Conservation (phyloP, 2,888 invertebrate species). For the Mongoloraphidia duomilia region DNA sequence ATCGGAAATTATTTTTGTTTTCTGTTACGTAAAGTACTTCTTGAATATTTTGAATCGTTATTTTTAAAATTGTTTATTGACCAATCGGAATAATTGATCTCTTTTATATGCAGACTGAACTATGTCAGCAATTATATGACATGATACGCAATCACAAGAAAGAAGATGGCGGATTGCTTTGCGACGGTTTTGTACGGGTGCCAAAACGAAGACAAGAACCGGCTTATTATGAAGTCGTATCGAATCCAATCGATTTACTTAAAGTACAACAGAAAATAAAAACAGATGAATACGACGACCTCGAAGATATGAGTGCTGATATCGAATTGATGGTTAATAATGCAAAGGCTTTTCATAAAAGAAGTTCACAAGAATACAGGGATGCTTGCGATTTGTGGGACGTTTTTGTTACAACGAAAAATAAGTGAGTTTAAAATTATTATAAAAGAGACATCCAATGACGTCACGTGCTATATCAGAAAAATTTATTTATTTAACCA, state of each 20-base stretch:
- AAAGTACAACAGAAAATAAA: conserved; percentile 93
- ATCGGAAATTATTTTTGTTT: too few species aligned
- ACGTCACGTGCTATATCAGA: too few species aligned
- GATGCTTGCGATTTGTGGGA: conserved; percentile 86
- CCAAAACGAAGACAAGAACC: conserved; percentile 89
- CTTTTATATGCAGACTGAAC: conserved; percentile 47
- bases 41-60: too few species aligned
- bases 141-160: conserved; percentile 80
- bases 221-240: conserved; percentile 81
- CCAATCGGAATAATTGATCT: not conserved
- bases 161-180: conserved; percentile 78
- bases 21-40: too few species aligned
- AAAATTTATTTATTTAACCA: too few species aligned
- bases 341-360: conserved; percentile 90
- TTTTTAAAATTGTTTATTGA: too few species aligned
- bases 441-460: too few species aligned
- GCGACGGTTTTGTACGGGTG: conserved; percentile 88
- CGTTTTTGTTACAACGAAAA: conserved; percentile 51
- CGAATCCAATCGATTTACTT: conserved; percentile 87
- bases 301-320: conserved; percentile 82
- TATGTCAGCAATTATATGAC: conserved; percentile 87
- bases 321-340: conserved; percentile 85
- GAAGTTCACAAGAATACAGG: conserved; percentile 68
- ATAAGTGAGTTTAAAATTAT: conserved; percentile 21
- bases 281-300: conserved; percentile 90